A percentile compares a stretch with the other conserved stretches of the same genome.
Evolutionary conservation across 2,113 vertebrate species (phyloP).

Genomic region (Thomomys bottae): DNA sequence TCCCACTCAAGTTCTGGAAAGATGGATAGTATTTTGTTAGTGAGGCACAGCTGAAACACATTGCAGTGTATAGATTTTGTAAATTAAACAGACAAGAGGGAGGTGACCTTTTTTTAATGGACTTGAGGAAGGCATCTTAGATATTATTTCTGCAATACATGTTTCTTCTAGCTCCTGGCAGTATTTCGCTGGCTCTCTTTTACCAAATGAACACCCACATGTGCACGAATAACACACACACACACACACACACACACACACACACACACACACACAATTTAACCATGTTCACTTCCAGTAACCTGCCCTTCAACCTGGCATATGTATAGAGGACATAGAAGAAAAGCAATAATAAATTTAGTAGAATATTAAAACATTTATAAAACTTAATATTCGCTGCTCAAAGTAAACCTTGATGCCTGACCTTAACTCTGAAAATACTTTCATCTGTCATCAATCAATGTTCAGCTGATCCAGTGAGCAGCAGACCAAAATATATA

Average conservation of each 20-base stretch:
- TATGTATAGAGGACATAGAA: neutral
- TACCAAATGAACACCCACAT: neutral
- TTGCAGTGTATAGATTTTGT: conserved; percentile 9
- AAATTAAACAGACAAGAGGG: conserved; percentile 39
- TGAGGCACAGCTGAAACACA: conserved; percentile 10
- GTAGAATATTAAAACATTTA: conserved; percentile 36
- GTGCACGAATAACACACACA: neutral
- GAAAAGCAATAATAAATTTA: conserved; percentile 38
- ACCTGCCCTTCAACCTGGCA: conserved; percentile 7
- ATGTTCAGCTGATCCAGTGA: neutral
- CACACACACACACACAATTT: neutral
- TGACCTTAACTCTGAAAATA: conserved; percentile 7
- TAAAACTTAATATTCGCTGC: neutral
- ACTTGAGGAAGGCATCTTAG: neutral
- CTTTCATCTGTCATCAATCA: neutral
- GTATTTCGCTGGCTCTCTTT: conserved; percentile 1
- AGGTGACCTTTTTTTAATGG: neutral
- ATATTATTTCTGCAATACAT: neutral
- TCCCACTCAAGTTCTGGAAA: neutral
- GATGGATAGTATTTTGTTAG: neutral
- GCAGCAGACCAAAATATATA: conserved; percentile 49
- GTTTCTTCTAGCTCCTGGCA: neutral
- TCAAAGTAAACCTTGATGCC: conserved; percentile 30
- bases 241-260: accelerated
- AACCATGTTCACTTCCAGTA: neutral